Conservation (phyloP, 2,113 vertebrate genomes). For the Verasper variegatus region DNA sequence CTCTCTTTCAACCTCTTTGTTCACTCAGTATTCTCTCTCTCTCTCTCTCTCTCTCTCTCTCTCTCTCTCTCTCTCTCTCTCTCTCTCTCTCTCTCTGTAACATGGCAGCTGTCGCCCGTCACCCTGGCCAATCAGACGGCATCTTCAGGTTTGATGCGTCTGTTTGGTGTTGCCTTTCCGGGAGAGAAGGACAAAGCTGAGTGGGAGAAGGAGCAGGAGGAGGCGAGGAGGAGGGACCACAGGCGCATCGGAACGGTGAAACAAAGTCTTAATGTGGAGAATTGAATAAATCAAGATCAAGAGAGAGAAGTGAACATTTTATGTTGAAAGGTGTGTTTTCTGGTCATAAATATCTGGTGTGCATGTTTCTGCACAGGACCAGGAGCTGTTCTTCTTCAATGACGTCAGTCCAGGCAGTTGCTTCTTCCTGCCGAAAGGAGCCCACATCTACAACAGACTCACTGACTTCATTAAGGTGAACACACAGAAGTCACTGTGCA, state of each 20-base stretch:
- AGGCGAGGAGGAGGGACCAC: slow-evolving; percentile 86
- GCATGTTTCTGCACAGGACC: slow-evolving; percentile 62
- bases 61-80: slow-evolving; percentile 27
- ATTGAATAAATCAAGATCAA: not conserved
- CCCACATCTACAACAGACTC: slow-evolving; percentile 90
- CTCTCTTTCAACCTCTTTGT: slow-evolving; percentile 34
- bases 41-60: not conserved
- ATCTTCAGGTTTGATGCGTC: slow-evolving; percentile 76
- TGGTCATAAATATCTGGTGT: not conserved
- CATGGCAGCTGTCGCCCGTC: slow-evolving; percentile 79
- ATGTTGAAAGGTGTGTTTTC: not conserved
- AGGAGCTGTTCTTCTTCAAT: slow-evolving; percentile 95
- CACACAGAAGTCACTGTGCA: not conserved
- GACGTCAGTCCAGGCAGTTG: slow-evolving; percentile 94
- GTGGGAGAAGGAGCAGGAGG: slow-evolving; percentile 86
- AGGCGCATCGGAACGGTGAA: slow-evolving; percentile 89
- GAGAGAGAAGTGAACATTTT: not conserved
- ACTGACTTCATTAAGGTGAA: slow-evolving; percentile 91
- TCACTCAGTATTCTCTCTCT: slow-evolving; percentile 8
- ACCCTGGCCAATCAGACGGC: slow-evolving; percentile 75
- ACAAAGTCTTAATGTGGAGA: not conserved
- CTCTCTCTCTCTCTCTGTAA: not conserved
- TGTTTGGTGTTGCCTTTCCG: slow-evolving; percentile 88
- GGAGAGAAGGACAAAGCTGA: slow-evolving; percentile 65
- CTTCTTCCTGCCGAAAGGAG: slow-evolving; percentile 93